Conservation (phyloP, 1,140 invertebrate species). For the Pemphigus obesinymphae region DNA sequence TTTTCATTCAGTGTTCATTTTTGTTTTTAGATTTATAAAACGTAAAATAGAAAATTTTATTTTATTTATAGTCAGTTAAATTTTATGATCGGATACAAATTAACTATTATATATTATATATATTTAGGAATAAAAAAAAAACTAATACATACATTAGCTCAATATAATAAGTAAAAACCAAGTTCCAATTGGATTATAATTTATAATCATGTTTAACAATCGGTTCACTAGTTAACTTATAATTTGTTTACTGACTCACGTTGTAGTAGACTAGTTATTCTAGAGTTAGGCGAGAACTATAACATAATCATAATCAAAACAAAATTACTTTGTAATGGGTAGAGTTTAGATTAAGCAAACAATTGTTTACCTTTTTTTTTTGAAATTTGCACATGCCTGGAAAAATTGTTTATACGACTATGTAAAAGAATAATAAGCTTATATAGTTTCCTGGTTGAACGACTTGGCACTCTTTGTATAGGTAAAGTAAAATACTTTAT, state of each 20-base stretch:
- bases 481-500: too few relatives aligned
- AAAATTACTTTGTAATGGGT: conserved; percentile 29
- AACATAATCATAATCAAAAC: conserved; percentile 35
- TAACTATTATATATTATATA: too few relatives aligned
- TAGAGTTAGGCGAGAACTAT: conserved; percentile 16
- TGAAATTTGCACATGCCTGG: not conserved
- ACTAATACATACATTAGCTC: too few relatives aligned
- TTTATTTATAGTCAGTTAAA: too few relatives aligned
- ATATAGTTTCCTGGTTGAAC: conserved; percentile 36
- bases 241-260: conserved; percentile 2
- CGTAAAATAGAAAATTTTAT: too few relatives aligned
- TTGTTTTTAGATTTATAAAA: too few relatives aligned
- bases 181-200: too few relatives aligned
- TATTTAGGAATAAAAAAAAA: too few relatives aligned
- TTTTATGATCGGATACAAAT: too few relatives aligned
- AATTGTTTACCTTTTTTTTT: conserved; percentile 21
- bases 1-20: too few relatives aligned
- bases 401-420: conserved; percentile 27
- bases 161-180: too few relatives aligned
- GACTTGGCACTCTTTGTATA: not conserved
- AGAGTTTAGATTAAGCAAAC: conserved; percentile 19
- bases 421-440: conserved; percentile 29
- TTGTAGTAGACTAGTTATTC: not conserved
- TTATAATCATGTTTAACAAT: too few relatives aligned
- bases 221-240: not conserved